Percentiles rank a stretch among this genome's conserved stretches.
These are phyloP conservation scores for Euura lappo DNA, from an alignment of 1,140 invertebrate species.

Conservation along the genomic window DNA sequence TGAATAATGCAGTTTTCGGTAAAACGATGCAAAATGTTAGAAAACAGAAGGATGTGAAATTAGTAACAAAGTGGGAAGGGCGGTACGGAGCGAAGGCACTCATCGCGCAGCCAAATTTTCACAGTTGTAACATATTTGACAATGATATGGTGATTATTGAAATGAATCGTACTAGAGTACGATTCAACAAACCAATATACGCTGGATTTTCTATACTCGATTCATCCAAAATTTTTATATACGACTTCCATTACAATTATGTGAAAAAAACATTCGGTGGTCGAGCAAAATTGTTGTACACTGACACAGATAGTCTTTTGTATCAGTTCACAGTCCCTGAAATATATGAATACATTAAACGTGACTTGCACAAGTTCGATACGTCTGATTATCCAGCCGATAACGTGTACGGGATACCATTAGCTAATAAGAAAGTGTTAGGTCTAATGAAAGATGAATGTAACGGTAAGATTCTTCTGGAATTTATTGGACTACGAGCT, in stretches of 20 bases:
- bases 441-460: slow-evolving; percentile 58
- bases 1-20: too few species aligned
- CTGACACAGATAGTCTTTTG: too few species aligned
- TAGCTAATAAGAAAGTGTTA: slow-evolving; percentile 50
- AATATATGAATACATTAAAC: background rate
- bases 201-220: slow-evolving; percentile 17
- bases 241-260: slow-evolving; percentile 42
- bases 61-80: slow-evolving; percentile 33
- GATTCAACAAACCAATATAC: slow-evolving; percentile 38
- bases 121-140: slow-evolving; percentile 36
- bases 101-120: slow-evolving; percentile 38
- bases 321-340: too few species aligned
- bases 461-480: slow-evolving; percentile 33
- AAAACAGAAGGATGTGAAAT: slow-evolving; percentile 43
- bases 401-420: background rate
- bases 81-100: slow-evolving; percentile 27
- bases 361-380: slow-evolving; percentile 5
- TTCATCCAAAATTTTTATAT: slow-evolving; percentile 32
- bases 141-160: slow-evolving; percentile 33
- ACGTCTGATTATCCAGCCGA: slow-evolving; percentile 5
- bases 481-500: slow-evolving; percentile 43
- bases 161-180: slow-evolving; percentile 25
- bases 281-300: background rate
- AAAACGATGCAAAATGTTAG: slow-evolving; percentile 50
- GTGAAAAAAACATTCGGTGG: slow-evolving; percentile 30